Evolutionary conservation across 2,888 invertebrate genomes (phyloP).

Genomic region (Pomacea canaliculata): DNA sequence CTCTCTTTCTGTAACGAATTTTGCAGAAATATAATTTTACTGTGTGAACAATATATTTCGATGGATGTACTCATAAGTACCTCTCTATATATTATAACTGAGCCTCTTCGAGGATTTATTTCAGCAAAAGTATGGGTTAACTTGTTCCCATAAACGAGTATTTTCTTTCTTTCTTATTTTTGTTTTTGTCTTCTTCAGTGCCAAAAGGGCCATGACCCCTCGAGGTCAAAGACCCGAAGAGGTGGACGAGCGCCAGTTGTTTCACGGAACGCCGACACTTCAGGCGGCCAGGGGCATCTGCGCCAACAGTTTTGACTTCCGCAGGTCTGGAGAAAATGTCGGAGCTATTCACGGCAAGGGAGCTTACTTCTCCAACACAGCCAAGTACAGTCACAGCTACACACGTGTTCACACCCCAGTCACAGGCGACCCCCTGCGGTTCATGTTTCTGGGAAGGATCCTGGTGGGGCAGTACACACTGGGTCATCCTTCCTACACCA

Average conservation of each 20-base stretch:
- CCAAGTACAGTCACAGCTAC: constrained; percentile 58
- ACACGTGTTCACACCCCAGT: constrained; percentile 23
- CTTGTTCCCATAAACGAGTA: too few species aligned
- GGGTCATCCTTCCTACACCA: constrained; percentile 4
- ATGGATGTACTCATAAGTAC: too few species aligned
- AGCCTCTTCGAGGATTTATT: too few species aligned
- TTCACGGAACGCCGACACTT: constrained; percentile 42
- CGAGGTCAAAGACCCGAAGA: constrained; percentile 10
- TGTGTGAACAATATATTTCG: too few species aligned
- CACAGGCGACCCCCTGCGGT: neutral
- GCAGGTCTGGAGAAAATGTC: constrained; percentile 44
- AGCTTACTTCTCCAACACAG: constrained; percentile 55
- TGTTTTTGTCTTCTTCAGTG: neutral
- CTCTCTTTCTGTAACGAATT: too few species aligned
- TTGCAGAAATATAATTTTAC: too few species aligned
- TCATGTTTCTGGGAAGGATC: constrained; percentile 16
- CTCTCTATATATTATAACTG: too few species aligned
- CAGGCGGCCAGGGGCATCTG: constrained; percentile 46
- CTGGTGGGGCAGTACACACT: constrained; percentile 10
- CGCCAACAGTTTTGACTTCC: constrained; percentile 50
- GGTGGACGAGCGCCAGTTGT: constrained; percentile 51
- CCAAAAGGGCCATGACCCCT: constrained; percentile 9
- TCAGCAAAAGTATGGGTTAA: too few species aligned
- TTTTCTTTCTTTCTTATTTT: too few species aligned
- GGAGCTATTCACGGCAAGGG: constrained; percentile 52